Percentiles rank a stretch among this genome's conserved stretches.
phyloP scores from a whole-genome alignment of 2,113 vertebrate genomes.

The Pelecanus crispus region DNA sequence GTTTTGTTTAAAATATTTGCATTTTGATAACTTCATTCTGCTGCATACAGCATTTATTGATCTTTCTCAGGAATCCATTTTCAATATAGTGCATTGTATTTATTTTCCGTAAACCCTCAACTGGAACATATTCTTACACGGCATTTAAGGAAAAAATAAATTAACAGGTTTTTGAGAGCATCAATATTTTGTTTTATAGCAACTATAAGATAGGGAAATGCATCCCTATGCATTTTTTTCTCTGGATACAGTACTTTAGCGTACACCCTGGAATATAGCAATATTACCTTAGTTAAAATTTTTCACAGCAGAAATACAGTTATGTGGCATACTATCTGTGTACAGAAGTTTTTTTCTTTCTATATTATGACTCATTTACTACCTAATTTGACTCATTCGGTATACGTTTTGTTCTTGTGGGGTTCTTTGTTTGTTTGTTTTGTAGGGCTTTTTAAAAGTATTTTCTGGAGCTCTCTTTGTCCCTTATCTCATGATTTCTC shows the following conservation, averaged over 20 bases:
- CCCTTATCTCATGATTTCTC: background rate
- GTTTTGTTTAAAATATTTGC: slow-evolving; percentile 72
- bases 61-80: slow-evolving; percentile 44
- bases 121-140: background rate
- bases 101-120: background rate
- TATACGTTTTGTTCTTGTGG: background rate
- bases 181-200: background rate
- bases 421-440: background rate
- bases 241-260: background rate
- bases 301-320: background rate
- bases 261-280: background rate
- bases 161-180: background rate
- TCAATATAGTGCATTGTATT: background rate
- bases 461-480: background rate
- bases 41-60: slow-evolving; percentile 54
- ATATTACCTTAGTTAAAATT: background rate
- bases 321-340: background rate
- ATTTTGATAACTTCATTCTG: slow-evolving; percentile 67
- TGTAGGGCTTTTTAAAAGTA: background rate
- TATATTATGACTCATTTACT: background rate
- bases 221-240: background rate
- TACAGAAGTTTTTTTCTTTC: background rate
- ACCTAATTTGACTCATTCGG: background rate
- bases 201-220: background rate
- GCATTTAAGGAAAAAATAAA: background rate